These are phyloP conservation scores for Metallyticus violacea DNA, from an alignment of 2,888 invertebrate genomes.

Conservation along the genomic window DNA sequence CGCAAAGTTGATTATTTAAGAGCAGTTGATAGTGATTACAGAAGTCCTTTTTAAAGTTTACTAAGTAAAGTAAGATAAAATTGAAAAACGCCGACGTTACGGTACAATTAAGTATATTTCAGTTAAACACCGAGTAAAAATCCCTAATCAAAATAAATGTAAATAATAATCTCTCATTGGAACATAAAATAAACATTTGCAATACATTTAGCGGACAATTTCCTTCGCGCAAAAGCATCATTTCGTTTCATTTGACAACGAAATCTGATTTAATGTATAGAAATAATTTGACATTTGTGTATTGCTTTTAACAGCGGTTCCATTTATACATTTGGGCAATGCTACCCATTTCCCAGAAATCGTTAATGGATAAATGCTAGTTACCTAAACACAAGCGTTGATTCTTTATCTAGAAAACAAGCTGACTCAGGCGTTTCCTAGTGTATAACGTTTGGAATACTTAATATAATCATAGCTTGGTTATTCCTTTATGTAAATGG, in stretches of 20 bases:
- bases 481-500: background rate
- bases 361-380: background rate
- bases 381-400: background rate
- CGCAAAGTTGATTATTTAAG: too few relatives aligned
- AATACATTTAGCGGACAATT: too few relatives aligned
- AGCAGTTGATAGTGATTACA: too few relatives aligned
- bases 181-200: too few relatives aligned
- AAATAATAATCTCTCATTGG: too few relatives aligned
- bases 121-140: too few relatives aligned
- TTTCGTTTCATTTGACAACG: background rate
- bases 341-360: background rate
- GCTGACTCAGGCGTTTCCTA: background rate
- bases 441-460: too few relatives aligned
- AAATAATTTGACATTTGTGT: background rate
- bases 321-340: background rate
- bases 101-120: too few relatives aligned
- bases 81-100: too few relatives aligned
- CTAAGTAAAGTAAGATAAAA: too few relatives aligned
- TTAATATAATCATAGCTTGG: background rate
- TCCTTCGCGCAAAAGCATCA: background rate
- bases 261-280: background rate
- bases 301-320: background rate
- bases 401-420: background rate
- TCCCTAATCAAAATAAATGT: too few relatives aligned
- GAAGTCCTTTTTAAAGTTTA: too few relatives aligned